A percentile compares a stretch with the other conserved stretches of the same genome.
Evolutionary conservation across 2,888 invertebrate species (phyloP).

Genomic region (Cheiracanthium punctorium): DNA sequence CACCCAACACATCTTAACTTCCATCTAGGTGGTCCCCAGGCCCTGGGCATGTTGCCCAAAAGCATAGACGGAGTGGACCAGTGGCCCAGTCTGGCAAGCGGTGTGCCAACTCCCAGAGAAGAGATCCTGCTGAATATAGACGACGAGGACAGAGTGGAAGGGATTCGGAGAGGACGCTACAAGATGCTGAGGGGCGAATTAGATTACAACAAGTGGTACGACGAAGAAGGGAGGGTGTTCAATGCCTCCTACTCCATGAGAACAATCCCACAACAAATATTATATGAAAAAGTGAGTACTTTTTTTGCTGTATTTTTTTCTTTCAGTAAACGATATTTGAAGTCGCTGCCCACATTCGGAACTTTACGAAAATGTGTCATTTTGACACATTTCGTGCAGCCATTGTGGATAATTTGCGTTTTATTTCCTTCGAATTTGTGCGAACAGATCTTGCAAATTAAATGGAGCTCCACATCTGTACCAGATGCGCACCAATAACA

Average conservation of each 20-base stretch:
- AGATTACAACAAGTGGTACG: constrained; percentile 83
- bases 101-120: constrained; percentile 78
- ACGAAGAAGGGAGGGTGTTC: constrained; percentile 71
- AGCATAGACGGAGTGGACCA: constrained; percentile 63
- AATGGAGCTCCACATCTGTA: no score
- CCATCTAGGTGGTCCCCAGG: constrained; percentile 52
- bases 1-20: no score
- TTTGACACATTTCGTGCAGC: no score
- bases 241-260: constrained; percentile 73
- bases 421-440: no score
- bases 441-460: no score
- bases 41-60: constrained; percentile 26
- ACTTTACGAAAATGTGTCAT: no score
- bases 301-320: no score
- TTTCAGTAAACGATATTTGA: no score
- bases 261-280: neutral
- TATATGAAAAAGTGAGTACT: constrained; percentile 51
- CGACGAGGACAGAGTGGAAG: constrained; percentile 78
- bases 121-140: constrained; percentile 92
- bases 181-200: constrained; percentile 77
- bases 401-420: no score
- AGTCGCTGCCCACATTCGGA: no score
- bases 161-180: constrained; percentile 68
- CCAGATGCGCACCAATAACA: no score
- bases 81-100: constrained; percentile 80